phyloP scores from a whole-genome alignment of 2,888 invertebrate species.

The Hypselothyrea guttata region DNA sequence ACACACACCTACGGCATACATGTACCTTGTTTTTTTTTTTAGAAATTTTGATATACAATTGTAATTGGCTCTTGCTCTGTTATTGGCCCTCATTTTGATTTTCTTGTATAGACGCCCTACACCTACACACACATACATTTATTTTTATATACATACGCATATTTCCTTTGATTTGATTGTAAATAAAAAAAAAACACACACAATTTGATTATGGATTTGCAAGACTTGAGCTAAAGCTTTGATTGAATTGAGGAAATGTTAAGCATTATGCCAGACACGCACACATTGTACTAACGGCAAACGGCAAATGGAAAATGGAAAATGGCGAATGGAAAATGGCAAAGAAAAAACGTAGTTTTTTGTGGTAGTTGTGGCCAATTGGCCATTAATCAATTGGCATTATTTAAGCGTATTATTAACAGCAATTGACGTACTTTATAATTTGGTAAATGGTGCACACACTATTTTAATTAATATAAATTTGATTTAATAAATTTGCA shows the following conservation, averaged over 20 bases:
- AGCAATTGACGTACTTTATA: not conserved
- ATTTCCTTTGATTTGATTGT: constrained; percentile 44
- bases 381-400: constrained; percentile 23
- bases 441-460: constrained; percentile 40
- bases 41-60: constrained; percentile 36
- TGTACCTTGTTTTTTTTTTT: too few relatives aligned
- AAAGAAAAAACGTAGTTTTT: constrained; percentile 8
- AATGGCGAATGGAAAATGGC: too few relatives aligned
- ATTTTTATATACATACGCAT: constrained; percentile 7
- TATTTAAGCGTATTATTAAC: not conserved
- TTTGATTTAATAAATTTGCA: not conserved
- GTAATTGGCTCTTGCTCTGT: constrained; percentile 52
- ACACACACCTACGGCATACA: constrained; percentile 11
- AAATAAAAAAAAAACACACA: constrained; percentile 61
- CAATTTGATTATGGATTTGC: constrained; percentile 20
- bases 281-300: constrained; percentile 49
- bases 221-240: constrained; percentile 20
- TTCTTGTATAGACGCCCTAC: constrained; percentile 41
- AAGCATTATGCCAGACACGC: constrained; percentile 74
- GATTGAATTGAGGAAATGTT: constrained; percentile 14
- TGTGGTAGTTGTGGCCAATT: constrained; percentile 25
- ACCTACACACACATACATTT: constrained; percentile 23
- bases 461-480: too few relatives aligned
- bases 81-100: constrained; percentile 52
- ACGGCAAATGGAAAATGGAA: too few relatives aligned